Evolutionary conservation across 2,888 invertebrate species (phyloP).

Genomic region (Metopia argyrocephala): DNA sequence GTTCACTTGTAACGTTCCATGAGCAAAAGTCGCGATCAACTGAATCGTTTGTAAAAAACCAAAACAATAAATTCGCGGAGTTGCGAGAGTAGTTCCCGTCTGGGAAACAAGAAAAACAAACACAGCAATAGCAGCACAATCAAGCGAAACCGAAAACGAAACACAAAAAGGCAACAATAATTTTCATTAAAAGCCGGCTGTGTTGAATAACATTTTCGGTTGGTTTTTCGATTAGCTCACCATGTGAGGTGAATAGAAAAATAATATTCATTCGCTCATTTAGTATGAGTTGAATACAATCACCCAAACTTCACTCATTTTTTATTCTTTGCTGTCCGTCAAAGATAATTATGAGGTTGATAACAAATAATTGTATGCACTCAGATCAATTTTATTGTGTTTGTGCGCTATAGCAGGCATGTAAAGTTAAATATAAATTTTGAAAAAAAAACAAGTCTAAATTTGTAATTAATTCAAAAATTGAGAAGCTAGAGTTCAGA

Average conservation of each 20-base stretch:
- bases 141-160: slow-evolving; percentile 41
- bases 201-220: slow-evolving; percentile 51
- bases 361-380: too few species aligned
- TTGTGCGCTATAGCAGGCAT: too few species aligned
- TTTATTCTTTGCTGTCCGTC: too few species aligned
- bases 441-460: too few species aligned
- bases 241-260: slow-evolving; percentile 45
- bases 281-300: not conserved
- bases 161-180: slow-evolving; percentile 23
- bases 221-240: too few species aligned
- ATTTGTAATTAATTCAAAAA: too few species aligned
- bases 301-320: too few species aligned
- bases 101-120: too few species aligned
- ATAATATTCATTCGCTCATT: slow-evolving; percentile 15
- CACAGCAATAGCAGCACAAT: slow-evolving; percentile 20
- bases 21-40: slow-evolving; percentile 69
- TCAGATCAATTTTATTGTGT: too few species aligned
- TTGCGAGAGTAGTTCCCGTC: slow-evolving; percentile 55
- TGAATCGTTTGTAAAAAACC: slow-evolving; percentile 53
- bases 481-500: too few species aligned
- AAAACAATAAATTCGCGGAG: slow-evolving; percentile 61
- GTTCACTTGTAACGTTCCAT: slow-evolving; percentile 42
- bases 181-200: slow-evolving; percentile 53
- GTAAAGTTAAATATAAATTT: too few species aligned
- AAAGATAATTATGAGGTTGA: too few species aligned